A percentile compares a stretch with the other conserved stretches of the same genome.
These are phyloP conservation scores for Scaptomyza caliginosa DNA, from an alignment of 2,888 invertebrate species.

Conservation along the genomic window DNA sequence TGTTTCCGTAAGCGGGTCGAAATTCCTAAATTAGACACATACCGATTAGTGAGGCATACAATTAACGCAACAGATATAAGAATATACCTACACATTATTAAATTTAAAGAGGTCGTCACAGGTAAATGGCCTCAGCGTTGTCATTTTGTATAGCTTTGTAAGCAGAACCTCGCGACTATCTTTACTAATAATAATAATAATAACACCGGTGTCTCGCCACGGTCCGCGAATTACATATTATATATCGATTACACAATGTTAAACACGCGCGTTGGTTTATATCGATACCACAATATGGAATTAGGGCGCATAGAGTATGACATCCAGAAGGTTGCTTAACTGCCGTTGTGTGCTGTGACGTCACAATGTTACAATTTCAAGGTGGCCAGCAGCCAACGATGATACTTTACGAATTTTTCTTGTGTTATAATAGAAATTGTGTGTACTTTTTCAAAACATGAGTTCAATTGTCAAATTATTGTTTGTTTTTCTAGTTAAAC, in stretches of 20 bases:
- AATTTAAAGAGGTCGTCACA: slow-evolving; percentile 97
- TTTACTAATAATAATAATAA: neutral
- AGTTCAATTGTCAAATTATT: neutral
- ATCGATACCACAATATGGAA: slow-evolving; percentile 13
- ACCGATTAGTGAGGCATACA: neutral
- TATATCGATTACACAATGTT: slow-evolving; percentile 3
- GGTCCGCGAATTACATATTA: neutral
- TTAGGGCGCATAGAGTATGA: neutral
- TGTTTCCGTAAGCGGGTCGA: slow-evolving; percentile 98
- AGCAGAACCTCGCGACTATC: neutral
- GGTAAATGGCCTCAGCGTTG: slow-evolving; percentile 95
- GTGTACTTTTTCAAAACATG: neutral
- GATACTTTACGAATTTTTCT: no score
- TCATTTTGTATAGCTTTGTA: slow-evolving; percentile 87
- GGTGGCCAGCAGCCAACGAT: neutral
- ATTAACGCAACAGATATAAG: neutral
- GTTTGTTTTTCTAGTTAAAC: neutral
- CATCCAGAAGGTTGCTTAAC: neutral
- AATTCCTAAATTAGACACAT: slow-evolving; percentile 87
- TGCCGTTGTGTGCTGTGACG: neutral
- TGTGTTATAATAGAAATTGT: neutral
- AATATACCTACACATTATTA: slow-evolving; percentile 93
- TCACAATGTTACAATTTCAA: neutral
- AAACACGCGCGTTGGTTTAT: neutral
- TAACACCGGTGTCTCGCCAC: neutral